Evolutionary conservation across 2,888 invertebrate genomes (phyloP), one percentile per base, ranked within the genome.

Genomic region (Pyrrhosoma nymphula): DNA sequence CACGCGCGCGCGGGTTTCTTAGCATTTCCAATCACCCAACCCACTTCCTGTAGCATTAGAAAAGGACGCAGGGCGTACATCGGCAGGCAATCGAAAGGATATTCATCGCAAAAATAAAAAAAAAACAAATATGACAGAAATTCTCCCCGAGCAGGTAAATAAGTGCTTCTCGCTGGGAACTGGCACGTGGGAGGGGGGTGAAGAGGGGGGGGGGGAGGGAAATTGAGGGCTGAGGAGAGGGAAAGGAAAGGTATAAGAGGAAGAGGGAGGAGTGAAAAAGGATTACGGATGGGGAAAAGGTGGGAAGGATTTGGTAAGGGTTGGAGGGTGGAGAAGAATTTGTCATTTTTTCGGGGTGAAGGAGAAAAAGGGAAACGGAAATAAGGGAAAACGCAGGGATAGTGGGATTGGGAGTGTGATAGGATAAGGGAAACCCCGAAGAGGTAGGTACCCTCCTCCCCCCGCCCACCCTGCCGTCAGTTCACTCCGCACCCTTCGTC

Each of bases 391-490:
- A 69, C 26, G 26, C n/a, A n/a, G 69, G 69, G 69, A 69, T 69
- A 26, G 23, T 69, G 69, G 69, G 69, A 69, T 69, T 69, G 69
- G 69, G 69, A 69, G 69, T 69, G n/a, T n/a, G 69, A 69, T 69
- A n/a, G 69, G 69, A 69, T 69, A n/a, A 69, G 69, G n/a, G 69
- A 69, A 69, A 69, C 69, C 69, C 69, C n/a, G 69, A n/a, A 20
- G 69, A 69, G 69, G 69, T 69, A 69, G 8, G 8, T 47, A 47
- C 47, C 47, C 47, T 47, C 47, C 8, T 8, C 47, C 47, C 47
- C 47, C 47, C 47, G 2, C 4, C 8, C 47, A 4, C 4, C 8
- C 47, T 47, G 47, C 69, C 69, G 69, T n/a, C 69, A n/a, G 3
- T 26, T n/a, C 69, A 26, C 69, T n/a, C 69, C 69, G 10, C 69